Evolutionary conservation across 2,888 invertebrate genomes (phyloP), one percentile per base, ranked within the genome.

Genomic region (Allygus modestus): DNA sequence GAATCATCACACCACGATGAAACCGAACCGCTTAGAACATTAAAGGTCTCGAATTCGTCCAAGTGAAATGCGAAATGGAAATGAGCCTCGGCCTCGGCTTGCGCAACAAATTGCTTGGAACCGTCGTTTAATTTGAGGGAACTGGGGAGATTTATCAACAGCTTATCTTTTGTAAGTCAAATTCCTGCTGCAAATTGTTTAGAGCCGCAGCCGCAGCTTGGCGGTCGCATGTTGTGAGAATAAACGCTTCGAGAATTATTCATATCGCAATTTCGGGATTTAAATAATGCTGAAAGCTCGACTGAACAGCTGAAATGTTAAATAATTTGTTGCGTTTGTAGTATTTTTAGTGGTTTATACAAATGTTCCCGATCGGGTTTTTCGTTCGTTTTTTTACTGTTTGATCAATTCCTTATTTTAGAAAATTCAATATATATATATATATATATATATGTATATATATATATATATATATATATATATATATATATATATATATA

Each of bases 131-230:
- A 79, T 79, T 79, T 79, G 79, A 79, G 58, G 79, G 20, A 79
- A 79, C 79, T 17, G 58, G 33, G 58, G 20, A 28, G 79, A 79
- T 79, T 79, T 79, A 79, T 79, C 79, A 58, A 54, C 79, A 58
- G 58, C 79, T 79, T 79, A 79, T 51, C 79, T 79, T 79, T 79
- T 79, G 79, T 79, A 58, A 79, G 79, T 79, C 79, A 79, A 79
- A 79, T 79, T 79, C 37, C 79, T 33, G 51, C 28, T 15, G 33
- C 54, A 79, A 79, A 79, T 79, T 79, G 79, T 28, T 51, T 15
- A 26, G 58, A 7, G 12, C 51, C 77, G 79, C 79, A 20, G 23
- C 54, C 79, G 15, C 54, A 31, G 58, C 37, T 12, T 28, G 17
- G 77, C 51, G 43, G 51, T n/a, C 31, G 77, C 2, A 0, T 73